phyloP scores from a whole-genome alignment of 2,797 vertebrate species.

The Malurus leucopterus region DNA sequence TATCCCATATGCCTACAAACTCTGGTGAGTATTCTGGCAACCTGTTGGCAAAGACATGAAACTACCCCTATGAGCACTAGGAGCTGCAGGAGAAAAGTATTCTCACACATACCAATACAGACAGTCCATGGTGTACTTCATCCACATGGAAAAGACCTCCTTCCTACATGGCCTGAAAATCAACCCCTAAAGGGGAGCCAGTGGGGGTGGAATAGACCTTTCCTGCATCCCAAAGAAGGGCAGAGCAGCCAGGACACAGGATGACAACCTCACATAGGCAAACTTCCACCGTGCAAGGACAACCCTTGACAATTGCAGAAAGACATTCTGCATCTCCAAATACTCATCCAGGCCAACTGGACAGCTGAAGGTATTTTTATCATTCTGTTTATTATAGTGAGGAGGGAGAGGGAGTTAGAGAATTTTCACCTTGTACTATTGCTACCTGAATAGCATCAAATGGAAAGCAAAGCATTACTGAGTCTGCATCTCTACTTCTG shows the following conservation, averaged over 20 bases:
- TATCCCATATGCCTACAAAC: neutral
- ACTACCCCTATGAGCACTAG: neutral
- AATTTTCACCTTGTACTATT: neutral
- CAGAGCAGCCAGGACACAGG: neutral
- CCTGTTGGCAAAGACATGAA: neutral
- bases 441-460: neutral
- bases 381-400: neutral
- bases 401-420: neutral
- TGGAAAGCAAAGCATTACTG: neutral
- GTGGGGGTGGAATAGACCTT: neutral
- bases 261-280: accelerated
- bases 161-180: neutral
- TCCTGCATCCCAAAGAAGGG: neutral
- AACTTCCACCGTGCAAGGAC: neutral
- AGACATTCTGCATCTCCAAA: neutral
- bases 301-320: neutral
- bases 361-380: neutral
- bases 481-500: neutral
- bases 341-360: neutral
- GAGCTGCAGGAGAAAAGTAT: neutral
- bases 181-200: neutral
- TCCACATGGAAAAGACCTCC: neutral
- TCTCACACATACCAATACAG: no score
- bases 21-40: neutral
- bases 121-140: neutral